A percentile compares a stretch with the other conserved stretches of the same genome.
Evolutionary conservation across 92 coral and sea anemone species (phyloP).

Genomic region (Actinernus sp.): DNA sequence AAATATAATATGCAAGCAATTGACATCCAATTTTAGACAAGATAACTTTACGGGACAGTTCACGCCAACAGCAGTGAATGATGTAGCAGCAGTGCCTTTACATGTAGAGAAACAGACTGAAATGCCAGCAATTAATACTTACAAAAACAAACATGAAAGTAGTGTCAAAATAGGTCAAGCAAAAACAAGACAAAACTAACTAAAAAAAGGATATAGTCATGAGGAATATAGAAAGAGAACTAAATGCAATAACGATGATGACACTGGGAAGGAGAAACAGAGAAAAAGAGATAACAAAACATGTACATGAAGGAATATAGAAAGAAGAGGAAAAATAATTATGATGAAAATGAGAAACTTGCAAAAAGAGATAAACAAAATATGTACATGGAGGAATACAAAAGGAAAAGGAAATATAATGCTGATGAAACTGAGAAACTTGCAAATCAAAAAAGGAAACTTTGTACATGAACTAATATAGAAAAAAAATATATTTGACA

Average conservation of each 20-base stretch:
- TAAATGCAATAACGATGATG: constrained; percentile 12
- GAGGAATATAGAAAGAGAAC: too few relatives aligned
- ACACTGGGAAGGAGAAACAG: background rate
- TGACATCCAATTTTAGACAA: too few relatives aligned
- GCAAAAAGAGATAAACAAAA: constrained; percentile 1
- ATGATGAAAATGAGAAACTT: background rate
- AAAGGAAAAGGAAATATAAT: background rate
- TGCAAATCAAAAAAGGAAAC: background rate
- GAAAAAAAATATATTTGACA: background rate
- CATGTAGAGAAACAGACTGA: too few relatives aligned
- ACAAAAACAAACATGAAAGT: too few relatives aligned
- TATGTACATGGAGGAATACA: background rate
- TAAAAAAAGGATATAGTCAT: too few relatives aligned
- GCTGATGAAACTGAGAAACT: background rate
- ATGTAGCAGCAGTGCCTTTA: too few relatives aligned
- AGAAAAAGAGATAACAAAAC: background rate
- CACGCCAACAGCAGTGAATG: too few relatives aligned
- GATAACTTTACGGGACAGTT: too few relatives aligned
- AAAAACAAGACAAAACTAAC: too few relatives aligned
- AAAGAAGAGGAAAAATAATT: background rate
- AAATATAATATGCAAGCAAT: too few relatives aligned
- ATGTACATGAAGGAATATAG: constrained; percentile 39
- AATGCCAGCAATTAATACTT: too few relatives aligned
- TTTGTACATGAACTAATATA: constrained; percentile 1
- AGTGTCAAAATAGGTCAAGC: too few relatives aligned